Conservation (phyloP, 2,888 invertebrate species). For the Allacma fusca region DNA sequence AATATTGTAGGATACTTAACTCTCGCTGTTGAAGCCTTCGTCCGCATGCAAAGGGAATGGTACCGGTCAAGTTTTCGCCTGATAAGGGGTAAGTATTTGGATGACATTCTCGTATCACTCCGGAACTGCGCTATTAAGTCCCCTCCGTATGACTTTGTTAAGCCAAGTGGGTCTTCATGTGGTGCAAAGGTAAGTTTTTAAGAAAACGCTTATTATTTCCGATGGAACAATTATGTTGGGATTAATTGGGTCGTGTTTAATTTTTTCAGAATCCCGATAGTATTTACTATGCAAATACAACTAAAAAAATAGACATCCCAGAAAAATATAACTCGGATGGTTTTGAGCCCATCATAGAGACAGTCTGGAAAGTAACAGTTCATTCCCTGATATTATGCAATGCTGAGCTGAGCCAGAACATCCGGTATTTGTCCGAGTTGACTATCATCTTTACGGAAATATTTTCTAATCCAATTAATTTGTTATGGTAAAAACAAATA, state of each 20-base stretch:
- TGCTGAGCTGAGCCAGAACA: neutral
- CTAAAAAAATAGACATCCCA: neutral
- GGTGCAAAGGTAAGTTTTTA: neutral
- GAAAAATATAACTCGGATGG: conserved; percentile 7
- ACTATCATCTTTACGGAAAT: conserved; percentile 11
- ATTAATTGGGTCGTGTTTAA: too few relatives aligned
- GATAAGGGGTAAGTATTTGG: neutral
- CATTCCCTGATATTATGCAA: conserved; percentile 17
- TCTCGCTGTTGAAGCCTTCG: conserved; percentile 1
- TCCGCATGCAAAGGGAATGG: conserved; percentile 12
- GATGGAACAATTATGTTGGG: too few relatives aligned
- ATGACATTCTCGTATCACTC: neutral
- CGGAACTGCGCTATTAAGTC: conserved; percentile 4
- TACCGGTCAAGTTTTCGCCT: neutral
- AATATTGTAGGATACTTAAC: neutral
- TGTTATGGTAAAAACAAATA: conserved; percentile 11
- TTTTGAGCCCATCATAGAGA: conserved; percentile 26
- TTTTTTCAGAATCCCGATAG: conserved; percentile 3
- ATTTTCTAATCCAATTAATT: conserved; percentile 22
- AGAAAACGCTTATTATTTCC: too few relatives aligned
- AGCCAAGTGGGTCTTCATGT: neutral
- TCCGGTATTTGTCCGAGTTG: neutral
- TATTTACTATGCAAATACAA: neutral
- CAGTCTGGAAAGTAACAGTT: conserved; percentile 24
- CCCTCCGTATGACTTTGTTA: conserved; percentile 11